A percentile compares a stretch with the other conserved stretches of the same genome.
These are phyloP conservation scores for Elgaria multicarinata DNA, from an alignment of 2,113 vertebrate genomes.

Conservation along the genomic window DNA sequence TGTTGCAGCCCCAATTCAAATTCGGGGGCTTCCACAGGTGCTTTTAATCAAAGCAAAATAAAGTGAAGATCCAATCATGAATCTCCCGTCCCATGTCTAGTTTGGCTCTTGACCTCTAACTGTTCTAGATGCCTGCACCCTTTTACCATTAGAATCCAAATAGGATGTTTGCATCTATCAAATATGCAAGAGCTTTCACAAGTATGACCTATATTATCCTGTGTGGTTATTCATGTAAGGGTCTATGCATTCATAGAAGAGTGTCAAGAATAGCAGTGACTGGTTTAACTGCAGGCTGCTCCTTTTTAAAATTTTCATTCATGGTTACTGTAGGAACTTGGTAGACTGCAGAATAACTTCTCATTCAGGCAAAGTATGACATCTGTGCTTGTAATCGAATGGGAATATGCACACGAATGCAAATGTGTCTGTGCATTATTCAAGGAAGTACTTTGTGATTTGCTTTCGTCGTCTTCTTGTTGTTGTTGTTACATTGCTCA, in stretches of 20 bases:
- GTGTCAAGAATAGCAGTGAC: neutral
- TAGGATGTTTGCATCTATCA: neutral
- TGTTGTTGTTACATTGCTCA: slow-evolving; percentile 37
- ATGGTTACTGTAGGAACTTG: slow-evolving; percentile 47
- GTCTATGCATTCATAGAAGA: slow-evolving; percentile 53
- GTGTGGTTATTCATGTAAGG: slow-evolving; percentile 56
- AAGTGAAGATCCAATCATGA: too few relatives aligned
- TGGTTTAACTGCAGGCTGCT: slow-evolving; percentile 52
- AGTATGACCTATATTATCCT: neutral
- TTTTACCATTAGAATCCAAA: neutral
- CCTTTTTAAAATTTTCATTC: slow-evolving; percentile 63
- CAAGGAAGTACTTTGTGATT: slow-evolving; percentile 53
- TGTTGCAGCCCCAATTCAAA: too few relatives aligned
- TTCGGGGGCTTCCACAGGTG: too few relatives aligned
- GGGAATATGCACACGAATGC: slow-evolving; percentile 48
- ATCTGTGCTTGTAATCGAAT: slow-evolving; percentile 62
- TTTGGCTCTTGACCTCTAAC: neutral
- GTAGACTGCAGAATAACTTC: neutral
- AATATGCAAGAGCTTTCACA: neutral
- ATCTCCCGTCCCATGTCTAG: neutral
- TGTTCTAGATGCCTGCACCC: neutral
- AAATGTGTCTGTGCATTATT: slow-evolving; percentile 57
- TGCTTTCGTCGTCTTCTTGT: slow-evolving; percentile 18
- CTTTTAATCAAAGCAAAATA: too few relatives aligned
- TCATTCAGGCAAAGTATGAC: slow-evolving; percentile 55